A percentile compares a stretch with the other conserved stretches of the same genome.
These are phyloP conservation scores for Pangasius macronema DNA, from an alignment of 2,797 vertebrate species.

Conservation along the genomic window DNA sequence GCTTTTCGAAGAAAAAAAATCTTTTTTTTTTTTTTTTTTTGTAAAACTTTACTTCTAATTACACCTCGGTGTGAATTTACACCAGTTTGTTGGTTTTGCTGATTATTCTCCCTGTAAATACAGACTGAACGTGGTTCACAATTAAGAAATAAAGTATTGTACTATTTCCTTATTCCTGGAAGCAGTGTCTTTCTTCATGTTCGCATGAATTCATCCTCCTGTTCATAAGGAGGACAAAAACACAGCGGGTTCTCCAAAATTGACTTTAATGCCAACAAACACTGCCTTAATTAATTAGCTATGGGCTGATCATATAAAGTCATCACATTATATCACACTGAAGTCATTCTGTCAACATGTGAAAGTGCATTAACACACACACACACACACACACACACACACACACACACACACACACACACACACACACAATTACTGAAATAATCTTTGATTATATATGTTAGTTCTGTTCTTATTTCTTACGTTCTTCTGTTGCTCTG, in stretches of 20 bases:
- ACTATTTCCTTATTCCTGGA: conserved; percentile 46
- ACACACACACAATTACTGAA: not conserved
- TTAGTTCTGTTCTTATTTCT: not conserved
- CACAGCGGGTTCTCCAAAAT: not conserved
- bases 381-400: not conserved
- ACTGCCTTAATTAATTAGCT: not conserved
- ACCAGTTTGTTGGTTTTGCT: conserved; percentile 42
- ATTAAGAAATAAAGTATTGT: conserved; percentile 55
- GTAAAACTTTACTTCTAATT: conserved; percentile 26
- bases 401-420: not conserved
- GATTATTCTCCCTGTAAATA: conserved; percentile 34
- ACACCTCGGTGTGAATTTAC: conserved; percentile 42
- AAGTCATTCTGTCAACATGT: not conserved
- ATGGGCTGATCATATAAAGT: not conserved
- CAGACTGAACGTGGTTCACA: conserved; percentile 45
- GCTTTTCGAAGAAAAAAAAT: not conserved
- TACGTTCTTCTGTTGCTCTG: not conserved
- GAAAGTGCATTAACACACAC: not conserved
- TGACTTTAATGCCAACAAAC: not conserved
- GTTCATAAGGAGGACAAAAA: not conserved
- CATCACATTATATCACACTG: not conserved
- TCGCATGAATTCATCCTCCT: too few species aligned
- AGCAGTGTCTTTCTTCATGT: not conserved
- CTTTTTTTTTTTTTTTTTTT: not conserved
- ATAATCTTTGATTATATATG: too few species aligned